Conservation (phyloP, 92 coral and sea anemone genomes). For the Paramuricea clavata region DNA sequence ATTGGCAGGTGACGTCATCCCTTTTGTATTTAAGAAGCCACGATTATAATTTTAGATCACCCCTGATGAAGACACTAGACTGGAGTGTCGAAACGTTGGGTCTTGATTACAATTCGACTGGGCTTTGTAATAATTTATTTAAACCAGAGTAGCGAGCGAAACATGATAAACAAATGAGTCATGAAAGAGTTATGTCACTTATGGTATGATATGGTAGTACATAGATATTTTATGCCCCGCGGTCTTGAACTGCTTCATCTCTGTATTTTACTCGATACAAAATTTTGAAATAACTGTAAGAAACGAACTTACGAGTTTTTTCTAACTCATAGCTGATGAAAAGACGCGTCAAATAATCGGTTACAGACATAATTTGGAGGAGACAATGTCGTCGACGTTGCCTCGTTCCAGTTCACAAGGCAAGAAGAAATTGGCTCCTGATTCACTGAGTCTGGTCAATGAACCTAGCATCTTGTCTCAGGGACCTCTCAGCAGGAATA, state of each 20-base stretch:
- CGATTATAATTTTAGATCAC: too few species aligned
- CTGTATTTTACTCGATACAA: background rate
- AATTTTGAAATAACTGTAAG: background rate
- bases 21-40: too few species aligned
- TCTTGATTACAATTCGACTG: too few species aligned
- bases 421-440: constrained; percentile 19
- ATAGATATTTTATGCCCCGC: too few species aligned
- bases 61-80: too few species aligned
- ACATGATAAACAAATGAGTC: too few species aligned
- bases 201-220: too few species aligned
- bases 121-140: too few species aligned
- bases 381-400: constrained; percentile 28
- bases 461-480: constrained; percentile 7
- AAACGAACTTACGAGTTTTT: background rate
- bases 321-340: background rate
- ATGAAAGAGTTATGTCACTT: too few species aligned
- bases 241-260: background rate
- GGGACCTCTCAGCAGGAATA: background rate
- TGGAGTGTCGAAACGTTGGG: too few species aligned
- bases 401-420: constrained; percentile 14
- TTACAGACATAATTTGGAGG: constrained; percentile 16
- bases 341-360: constrained; percentile 29
- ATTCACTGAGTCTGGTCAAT: constrained; percentile 35
- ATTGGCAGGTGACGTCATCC: too few species aligned
- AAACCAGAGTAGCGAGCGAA: too few species aligned